Conservation (phyloP, 2,797 vertebrate genomes). For the Discoglossus pictus region DNA sequence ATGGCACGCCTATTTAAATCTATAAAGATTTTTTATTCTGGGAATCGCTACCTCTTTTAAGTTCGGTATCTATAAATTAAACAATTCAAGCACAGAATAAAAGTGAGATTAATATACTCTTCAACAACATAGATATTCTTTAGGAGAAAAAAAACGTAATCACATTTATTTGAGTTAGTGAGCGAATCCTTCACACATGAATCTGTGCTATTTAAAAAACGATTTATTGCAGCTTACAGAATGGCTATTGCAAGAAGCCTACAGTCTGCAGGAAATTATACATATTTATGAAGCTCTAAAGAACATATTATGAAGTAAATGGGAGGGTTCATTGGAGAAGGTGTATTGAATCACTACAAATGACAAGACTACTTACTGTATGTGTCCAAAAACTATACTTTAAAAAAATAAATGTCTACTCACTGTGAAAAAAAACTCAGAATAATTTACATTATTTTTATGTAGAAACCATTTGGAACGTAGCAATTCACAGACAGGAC, state of each 20-base stretch:
- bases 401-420: too few relatives aligned
- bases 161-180: slow-evolving; percentile 60
- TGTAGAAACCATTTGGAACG: too few relatives aligned
- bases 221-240: slow-evolving; percentile 68
- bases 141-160: slow-evolving; percentile 43
- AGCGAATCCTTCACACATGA: slow-evolving; percentile 58
- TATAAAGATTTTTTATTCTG: slow-evolving; percentile 31
- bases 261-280: slow-evolving; percentile 65
- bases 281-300: slow-evolving; percentile 56
- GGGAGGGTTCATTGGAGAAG: slow-evolving; percentile 57
- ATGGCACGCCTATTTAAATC: slow-evolving; percentile 47
- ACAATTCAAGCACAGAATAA: slow-evolving; percentile 48
- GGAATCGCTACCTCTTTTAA: slow-evolving; percentile 46
- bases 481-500: too few relatives aligned
- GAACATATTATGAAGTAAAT: slow-evolving; percentile 62
- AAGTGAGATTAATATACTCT: slow-evolving; percentile 50
- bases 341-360: slow-evolving; percentile 60
- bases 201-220: slow-evolving; percentile 54
- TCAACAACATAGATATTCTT: slow-evolving; percentile 51
- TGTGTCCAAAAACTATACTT: too few relatives aligned
- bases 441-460: too few relatives aligned
- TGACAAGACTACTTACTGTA: slow-evolving; percentile 44
- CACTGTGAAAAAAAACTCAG: too few relatives aligned
- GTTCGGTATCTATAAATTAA: slow-evolving; percentile 55
- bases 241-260: slow-evolving; percentile 61